phyloP scores from a whole-genome alignment of 1,140 invertebrate species.

The Orchesella cincta region DNA sequence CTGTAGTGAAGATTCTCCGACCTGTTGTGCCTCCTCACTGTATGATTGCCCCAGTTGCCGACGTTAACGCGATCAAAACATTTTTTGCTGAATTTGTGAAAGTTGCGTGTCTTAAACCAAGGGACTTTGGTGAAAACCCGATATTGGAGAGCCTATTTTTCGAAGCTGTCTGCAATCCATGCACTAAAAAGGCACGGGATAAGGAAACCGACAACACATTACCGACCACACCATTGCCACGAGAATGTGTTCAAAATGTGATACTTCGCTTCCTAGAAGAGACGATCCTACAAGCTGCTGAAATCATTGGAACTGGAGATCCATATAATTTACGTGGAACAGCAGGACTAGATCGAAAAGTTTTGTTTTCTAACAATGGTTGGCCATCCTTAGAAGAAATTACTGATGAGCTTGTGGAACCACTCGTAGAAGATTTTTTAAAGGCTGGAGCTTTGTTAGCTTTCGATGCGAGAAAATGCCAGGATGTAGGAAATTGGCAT shows the following conservation, averaged over 20 bases:
- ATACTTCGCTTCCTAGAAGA: slow-evolving; percentile 17
- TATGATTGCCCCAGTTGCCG: not conserved
- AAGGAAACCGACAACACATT: not conserved
- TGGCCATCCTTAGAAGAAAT: not conserved
- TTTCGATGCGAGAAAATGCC: not conserved
- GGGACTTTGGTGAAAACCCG: not conserved
- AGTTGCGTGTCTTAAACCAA: no score
- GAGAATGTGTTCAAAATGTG: not conserved
- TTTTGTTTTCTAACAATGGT: not conserved
- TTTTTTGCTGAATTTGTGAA: not conserved
- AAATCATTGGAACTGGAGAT: slow-evolving; percentile 35
- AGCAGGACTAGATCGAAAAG: not conserved
- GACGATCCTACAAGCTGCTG: not conserved
- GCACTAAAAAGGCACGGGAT: not conserved
- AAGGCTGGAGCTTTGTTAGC: slow-evolving; percentile 8
- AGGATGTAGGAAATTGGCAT: no score
- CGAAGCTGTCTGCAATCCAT: not conserved
- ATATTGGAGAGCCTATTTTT: not conserved
- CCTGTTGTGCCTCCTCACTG: not conserved
- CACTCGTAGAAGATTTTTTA: slow-evolving; percentile 24
- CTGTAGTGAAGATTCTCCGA: not conserved
- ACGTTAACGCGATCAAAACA: no score
- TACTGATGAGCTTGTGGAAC: slow-evolving; percentile 15
- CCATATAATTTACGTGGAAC: slow-evolving; percentile 28
- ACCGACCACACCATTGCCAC: not conserved